phyloP scores from a whole-genome alignment of 2,113 vertebrate genomes.

The Anoplopoma fimbria region DNA sequence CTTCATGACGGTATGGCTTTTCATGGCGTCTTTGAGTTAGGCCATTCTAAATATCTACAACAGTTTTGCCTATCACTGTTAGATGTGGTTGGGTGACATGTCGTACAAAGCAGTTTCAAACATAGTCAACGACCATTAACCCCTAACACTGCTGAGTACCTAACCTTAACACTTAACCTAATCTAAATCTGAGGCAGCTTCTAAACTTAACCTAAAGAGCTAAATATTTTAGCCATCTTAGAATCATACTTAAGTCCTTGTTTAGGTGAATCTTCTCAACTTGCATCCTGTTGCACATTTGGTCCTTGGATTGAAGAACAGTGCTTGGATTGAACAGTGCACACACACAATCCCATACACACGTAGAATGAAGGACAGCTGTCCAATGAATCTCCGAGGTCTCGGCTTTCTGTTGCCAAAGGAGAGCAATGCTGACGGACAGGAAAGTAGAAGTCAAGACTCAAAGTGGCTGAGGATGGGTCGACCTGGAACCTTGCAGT shows the following conservation, averaged over 20 bases:
- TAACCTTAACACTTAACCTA: not conserved
- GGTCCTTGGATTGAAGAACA: not conserved
- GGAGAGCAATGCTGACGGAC: slow-evolving; percentile 29
- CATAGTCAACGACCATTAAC: not conserved
- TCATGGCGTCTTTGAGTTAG: not conserved
- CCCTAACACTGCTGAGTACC: no score
- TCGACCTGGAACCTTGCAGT: slow-evolving; percentile 14
- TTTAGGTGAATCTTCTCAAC: not conserved
- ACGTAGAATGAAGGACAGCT: slow-evolving; percentile 51
- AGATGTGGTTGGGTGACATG: not conserved
- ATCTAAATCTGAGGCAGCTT: not conserved
- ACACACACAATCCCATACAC: not conserved
- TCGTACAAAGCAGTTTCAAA: not conserved
- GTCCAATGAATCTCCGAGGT: slow-evolving; percentile 11
- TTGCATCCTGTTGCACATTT: not conserved
- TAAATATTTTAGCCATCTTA: not conserved
- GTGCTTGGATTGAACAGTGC: no score
- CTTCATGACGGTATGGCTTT: not conserved
- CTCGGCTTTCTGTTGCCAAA: slow-evolving; percentile 25
- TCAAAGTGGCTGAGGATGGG: slow-evolving; percentile 11
- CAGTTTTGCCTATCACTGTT: not conserved
- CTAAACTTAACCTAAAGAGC: not conserved
- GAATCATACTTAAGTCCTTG: not conserved
- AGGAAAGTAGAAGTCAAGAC: slow-evolving; percentile 28
- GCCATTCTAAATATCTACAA: not conserved